phyloP scores from a whole-genome alignment of 2,113 vertebrate species.

The Lagopus leucura region DNA sequence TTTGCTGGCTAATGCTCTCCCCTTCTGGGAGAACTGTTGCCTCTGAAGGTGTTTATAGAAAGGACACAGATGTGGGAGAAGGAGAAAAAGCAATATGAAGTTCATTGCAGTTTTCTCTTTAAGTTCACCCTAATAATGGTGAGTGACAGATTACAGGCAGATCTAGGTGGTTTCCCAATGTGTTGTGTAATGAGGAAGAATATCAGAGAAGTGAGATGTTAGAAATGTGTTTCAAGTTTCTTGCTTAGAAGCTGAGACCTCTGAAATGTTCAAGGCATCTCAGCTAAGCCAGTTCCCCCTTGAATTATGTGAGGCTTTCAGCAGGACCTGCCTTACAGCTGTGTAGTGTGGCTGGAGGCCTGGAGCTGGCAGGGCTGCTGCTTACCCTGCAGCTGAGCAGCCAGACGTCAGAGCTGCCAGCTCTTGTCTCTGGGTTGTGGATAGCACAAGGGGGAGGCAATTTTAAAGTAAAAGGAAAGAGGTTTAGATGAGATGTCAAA shows the following conservation, averaged over 20 bases:
- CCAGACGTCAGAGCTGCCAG: not conserved
- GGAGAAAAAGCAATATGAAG: not conserved
- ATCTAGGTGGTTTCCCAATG: not conserved
- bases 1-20: not conserved
- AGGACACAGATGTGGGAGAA: fast-evolving
- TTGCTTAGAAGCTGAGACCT: not conserved
- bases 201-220: not conserved
- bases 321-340: not conserved
- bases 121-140: not conserved
- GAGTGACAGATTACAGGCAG: not conserved
- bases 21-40: not conserved
- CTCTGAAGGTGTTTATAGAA: not conserved
- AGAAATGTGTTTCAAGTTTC: not conserved
- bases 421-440: not conserved
- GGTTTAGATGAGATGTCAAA: no score
- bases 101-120: not conserved
- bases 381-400: not conserved
- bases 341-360: fast-evolving
- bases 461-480: no score
- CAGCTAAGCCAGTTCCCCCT: not conserved
- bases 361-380: not conserved
- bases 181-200: not conserved
- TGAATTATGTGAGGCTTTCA: not conserved
- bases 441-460: no score
- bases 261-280: not conserved